Evolutionary conservation across 2,888 invertebrate species (phyloP), one percentile per base, ranked within the genome.

Genomic region (Hyles lineata): DNA sequence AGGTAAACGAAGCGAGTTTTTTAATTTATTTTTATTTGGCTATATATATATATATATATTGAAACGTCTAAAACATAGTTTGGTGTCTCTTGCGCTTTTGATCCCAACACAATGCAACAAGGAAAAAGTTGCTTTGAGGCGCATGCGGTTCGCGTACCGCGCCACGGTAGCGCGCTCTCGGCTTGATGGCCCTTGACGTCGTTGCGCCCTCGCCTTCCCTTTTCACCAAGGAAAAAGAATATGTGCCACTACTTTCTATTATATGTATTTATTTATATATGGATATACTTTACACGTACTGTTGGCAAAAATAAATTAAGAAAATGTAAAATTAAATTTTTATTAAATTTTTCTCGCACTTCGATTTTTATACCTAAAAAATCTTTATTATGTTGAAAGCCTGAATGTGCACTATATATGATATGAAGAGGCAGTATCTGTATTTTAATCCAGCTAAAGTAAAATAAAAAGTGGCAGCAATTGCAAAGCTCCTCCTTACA

Each of bases 161-260:
- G 61, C 62, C 70, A 70, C 79, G 85, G 86, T 78, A 78, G 82
- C 83, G 79, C 79, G 86, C 91, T 83, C 92, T 92, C 83, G 84
- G 83, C 92, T 92, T 81, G 86, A 94, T 91, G 90, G 86, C 90
- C 81, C 93, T 93, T 86, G 85, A 92, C 87, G 85, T 77, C 83
- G 85, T 82, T 85, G 87, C 86, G 82, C 88, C 86, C 88, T 89
- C 84, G 84, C 86, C 86, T 83, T 81, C 80, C 87, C 86, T 84
- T 90, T 90, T 89, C 89, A 90, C 80, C 81, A 84, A 79, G 67
- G 86, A 88, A 89, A 87, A 89, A 81, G 81, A 87, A 78, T 82
- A 81, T 78, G 77, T 77, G 80, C 74, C 67, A 67, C 74, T 67
- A 75, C 75, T 77, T 79, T 80, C 77, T 79, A 78, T 77, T 67